Evolutionary conservation across 2,113 vertebrate species (phyloP).

Genomic region (Festucalex cinctus): DNA sequence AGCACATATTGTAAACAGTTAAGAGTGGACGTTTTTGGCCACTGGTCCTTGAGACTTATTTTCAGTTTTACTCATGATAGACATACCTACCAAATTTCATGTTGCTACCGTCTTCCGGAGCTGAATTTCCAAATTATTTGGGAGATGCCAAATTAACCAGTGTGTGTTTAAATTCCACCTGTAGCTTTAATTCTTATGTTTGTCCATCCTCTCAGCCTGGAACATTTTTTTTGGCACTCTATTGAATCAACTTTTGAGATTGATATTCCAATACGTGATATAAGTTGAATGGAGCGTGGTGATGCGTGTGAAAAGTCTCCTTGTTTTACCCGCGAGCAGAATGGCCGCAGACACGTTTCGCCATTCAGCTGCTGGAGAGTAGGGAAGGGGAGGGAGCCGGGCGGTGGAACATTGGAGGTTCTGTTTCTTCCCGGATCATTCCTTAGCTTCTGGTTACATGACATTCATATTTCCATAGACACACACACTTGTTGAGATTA

Average conservation of each 20-base stretch:
- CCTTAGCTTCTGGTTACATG: constrained; percentile 18
- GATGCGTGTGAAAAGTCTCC: constrained; percentile 4
- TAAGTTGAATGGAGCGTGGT: background rate
- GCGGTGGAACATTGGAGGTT: constrained; percentile 33
- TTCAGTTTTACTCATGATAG: too few species aligned
- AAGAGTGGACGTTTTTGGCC: background rate
- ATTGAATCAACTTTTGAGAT: background rate
- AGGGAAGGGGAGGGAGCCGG: constrained; percentile 9
- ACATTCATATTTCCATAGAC: constrained; percentile 14
- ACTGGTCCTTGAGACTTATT: background rate
- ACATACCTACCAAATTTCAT: too few species aligned
- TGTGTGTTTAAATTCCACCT: too few species aligned
- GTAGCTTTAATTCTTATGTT: background rate
- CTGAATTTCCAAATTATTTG: too few species aligned
- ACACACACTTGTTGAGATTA: background rate
- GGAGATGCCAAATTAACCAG: too few species aligned
- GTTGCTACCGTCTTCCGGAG: too few species aligned
- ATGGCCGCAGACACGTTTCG: background rate
- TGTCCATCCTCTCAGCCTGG: background rate
- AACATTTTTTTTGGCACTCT: background rate
- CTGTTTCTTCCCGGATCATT: constrained; percentile 42
- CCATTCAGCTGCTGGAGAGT: constrained; percentile 4
- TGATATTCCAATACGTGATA: background rate
- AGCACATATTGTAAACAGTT: background rate
- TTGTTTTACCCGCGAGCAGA: background rate